Conservation (phyloP, 2,113 vertebrate species). For the Bostrychus sinensis region DNA sequence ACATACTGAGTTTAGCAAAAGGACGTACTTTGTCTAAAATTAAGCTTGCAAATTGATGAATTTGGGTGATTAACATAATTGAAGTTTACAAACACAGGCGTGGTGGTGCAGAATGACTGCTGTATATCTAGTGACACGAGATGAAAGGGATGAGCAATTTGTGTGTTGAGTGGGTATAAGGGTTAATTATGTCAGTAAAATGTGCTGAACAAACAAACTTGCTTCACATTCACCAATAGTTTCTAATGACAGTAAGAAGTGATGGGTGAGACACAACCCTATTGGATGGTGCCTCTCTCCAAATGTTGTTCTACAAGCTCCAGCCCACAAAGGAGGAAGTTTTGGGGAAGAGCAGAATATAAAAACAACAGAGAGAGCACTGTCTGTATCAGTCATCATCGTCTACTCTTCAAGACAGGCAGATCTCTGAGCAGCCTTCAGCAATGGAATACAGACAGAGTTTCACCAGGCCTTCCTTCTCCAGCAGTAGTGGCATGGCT, state of each 20-base stretch:
- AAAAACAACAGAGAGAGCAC: conserved; percentile 38
- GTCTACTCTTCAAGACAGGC: conserved; percentile 39
- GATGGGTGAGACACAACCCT: conserved; percentile 12
- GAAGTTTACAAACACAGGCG: conserved; percentile 17
- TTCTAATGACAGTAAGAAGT: background rate
- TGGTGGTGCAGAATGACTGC: background rate
- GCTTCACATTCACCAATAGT: conserved; percentile 9
- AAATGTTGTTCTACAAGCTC: background rate
- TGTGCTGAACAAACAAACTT: background rate
- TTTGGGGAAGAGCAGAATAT: conserved; percentile 59
- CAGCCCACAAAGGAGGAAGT: conserved; percentile 34
- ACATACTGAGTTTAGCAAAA: conserved; percentile 15
- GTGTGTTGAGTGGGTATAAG: background rate
- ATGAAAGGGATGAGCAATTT: too few relatives aligned
- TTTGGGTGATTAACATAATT: conserved; percentile 28
- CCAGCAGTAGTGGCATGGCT: background rate
- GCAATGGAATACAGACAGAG: conserved; percentile 16
- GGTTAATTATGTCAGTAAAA: background rate
- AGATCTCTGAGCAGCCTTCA: conserved; percentile 44
- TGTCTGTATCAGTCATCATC: conserved; percentile 45
- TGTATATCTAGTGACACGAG: too few relatives aligned
- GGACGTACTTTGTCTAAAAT: conserved; percentile 10
- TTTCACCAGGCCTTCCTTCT: conserved; percentile 6
- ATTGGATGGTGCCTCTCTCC: conserved; percentile 39
- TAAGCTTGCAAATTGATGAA: background rate